Evolutionary conservation across 2,797 vertebrate species (phyloP), one percentile per base, ranked within the genome.

Genomic region (Champsocephalus gunnari): DNA sequence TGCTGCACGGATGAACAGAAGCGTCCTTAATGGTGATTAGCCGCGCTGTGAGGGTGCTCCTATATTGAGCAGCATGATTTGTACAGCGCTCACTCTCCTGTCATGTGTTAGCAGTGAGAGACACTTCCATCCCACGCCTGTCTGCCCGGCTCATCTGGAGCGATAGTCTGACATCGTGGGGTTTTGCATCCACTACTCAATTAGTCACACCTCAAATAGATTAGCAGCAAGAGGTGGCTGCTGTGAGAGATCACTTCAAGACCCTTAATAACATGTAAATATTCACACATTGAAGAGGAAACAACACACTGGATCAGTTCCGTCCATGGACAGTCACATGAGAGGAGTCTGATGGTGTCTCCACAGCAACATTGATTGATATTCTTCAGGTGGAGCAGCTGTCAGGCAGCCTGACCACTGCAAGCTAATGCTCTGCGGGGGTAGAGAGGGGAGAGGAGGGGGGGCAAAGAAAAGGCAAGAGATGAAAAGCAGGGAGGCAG

Each of bases 331-430:
- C 51, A 49, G 66, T n/a, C 43, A 47, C 44, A 55, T 61, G 54
- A 87, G 82, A 64, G 77, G 87, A 81, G 82, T 74, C 82, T 88
- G 88, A 75, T 79, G 94, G 85, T 66, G 92, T 98, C 95, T 96
- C 97, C 95, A 97, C 95, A 93, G 96, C 94, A 96, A 97, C 95
- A 88, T 94, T 94, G 94, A 90, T 96, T 97, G 95, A 86, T 93
- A 95, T 96, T 95, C 95, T 95, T 95, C 95, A 97, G 96, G 95
- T 96, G 90, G 89, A 95, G 92, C 89, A 92, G 92, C 95, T 93
- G 95, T 94, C 95, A 95, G 91, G 95, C 87, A 90, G 92, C 93
- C 89, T 91, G 94, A 93, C 88, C 91, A 91, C 94, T 91, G 90
- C 90, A 89, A 94, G 90, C 86, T 92, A 94, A 95, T 92, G 73